These are phyloP conservation scores for Nomada lathburiana DNA, from an alignment of 2,888 invertebrate species.

Conservation along the genomic window DNA sequence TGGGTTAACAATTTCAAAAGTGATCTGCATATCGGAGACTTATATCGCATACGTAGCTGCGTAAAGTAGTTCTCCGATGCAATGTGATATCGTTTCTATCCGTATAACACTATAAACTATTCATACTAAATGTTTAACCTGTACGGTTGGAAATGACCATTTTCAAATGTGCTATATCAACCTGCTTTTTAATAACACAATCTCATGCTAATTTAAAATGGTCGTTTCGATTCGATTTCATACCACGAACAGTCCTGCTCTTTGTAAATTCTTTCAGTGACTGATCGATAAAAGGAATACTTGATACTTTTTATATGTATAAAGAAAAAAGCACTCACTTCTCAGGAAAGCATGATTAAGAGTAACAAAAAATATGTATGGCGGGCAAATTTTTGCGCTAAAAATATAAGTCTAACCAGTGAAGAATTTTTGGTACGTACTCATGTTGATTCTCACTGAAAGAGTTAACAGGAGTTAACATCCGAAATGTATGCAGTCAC, in stretches of 20 bases:
- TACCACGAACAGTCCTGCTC: not conserved
- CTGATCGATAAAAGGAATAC: not conserved
- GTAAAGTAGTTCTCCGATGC: constrained; percentile 26
- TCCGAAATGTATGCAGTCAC: constrained; percentile 28
- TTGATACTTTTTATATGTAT: not conserved
- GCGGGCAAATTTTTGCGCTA: too few species aligned
- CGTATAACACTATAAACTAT: constrained; percentile 24
- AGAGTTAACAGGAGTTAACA: constrained; percentile 27
- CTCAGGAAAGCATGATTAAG: not conserved
- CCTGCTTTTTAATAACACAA: constrained; percentile 23
- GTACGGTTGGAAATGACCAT: constrained; percentile 14
- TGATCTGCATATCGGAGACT: constrained; percentile 32
- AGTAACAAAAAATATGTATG: not conserved
- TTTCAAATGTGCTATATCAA: constrained; percentile 23
- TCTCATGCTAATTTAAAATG: constrained; percentile 7
- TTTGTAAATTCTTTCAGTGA: constrained; percentile 20
- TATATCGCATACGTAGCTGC: constrained; percentile 26
- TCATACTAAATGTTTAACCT: constrained; percentile 14
- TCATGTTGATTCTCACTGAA: constrained; percentile 1
- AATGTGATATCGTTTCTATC: constrained; percentile 49
- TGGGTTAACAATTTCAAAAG: constrained; percentile 17
- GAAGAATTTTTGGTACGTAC: not conserved
- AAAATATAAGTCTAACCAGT: too few species aligned
- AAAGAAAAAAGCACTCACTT: not conserved
- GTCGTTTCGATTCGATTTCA: not conserved